Base-by-base conservation (phyloP, 2,888 invertebrate genomes). In the Oeneis ivallda region DNA sequence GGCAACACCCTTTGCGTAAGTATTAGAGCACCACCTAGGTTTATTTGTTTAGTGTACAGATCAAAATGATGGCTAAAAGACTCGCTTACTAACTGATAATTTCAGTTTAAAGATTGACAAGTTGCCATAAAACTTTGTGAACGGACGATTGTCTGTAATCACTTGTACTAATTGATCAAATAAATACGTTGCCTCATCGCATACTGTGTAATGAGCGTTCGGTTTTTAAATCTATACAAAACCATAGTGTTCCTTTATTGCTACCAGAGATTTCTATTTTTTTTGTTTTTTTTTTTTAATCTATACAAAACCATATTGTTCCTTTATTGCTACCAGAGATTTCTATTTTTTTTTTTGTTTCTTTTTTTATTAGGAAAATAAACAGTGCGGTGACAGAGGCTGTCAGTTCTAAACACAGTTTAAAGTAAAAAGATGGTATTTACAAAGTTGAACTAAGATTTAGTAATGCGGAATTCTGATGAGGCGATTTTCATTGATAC, bases 351-450 rank as follows among this genome's bases (percentile, higher is more conserved):
- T 45, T 15, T 45, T 7, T 8, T 45, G 15, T 17, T 47, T 45
- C 1, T n/a, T n/a, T 50, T 50, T 26, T 50, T 19, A 11, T 19
- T 50, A 50, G 11, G 4, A 50, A 50, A 50, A 49, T 19, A 49
- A 17, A 47, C 49, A 49, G 49, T 50, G 49, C 49, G 26, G 2
- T 50, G 19, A 50, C 49, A 50, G 49, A 50, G 49, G 49, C 49
- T 50, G 49, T 26, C 49, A 50, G 49, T 50, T 19, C 11, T 0
- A 13, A 11, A 11, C 49, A 50, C 49, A 50, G 26, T 26, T 6
- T 50, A 50, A 26, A 50, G 26, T 26, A 50, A 50, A 50, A 50
- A 50, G 19, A 26, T 50, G 11, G 49, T 19, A 2, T 7, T 37
- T 8, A 37, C 1, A 37, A 37, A 37, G 7, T 9, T 37, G 37